Percentiles rank a stretch among this genome's conserved stretches.
These are phyloP conservation scores for Semnornis frantzii DNA, from an alignment of 2,113 vertebrate species.

Conservation along the genomic window DNA sequence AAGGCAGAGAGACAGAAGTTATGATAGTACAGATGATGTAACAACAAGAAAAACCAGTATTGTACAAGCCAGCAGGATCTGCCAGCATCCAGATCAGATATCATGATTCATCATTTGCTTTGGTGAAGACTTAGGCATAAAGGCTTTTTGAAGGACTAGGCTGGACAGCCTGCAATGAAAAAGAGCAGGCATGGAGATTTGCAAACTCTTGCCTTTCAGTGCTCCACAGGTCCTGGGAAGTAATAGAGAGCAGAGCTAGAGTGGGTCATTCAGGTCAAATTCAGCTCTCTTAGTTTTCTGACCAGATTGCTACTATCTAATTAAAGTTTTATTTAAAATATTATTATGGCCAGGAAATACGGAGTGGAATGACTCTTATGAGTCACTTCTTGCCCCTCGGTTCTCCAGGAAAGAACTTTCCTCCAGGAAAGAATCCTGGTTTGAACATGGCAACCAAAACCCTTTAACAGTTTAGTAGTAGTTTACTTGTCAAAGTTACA, in stretches of 20 bases:
- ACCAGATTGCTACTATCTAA: background rate
- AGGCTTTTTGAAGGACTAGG: background rate
- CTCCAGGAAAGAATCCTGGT: background rate
- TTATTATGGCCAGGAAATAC: background rate
- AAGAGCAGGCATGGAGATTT: background rate
- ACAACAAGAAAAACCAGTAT: background rate
- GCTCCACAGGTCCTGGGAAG: background rate
- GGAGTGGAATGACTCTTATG: background rate
- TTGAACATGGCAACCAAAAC: background rate
- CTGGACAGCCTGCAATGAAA: background rate
- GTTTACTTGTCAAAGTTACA: background rate
- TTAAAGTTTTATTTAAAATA: constrained; percentile 17
- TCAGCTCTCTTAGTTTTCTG: background rate
- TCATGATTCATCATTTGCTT: background rate
- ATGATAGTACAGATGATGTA: background rate
- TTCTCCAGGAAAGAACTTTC: background rate
- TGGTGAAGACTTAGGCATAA: background rate
- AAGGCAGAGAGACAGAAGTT: background rate
- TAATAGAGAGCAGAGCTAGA: background rate
- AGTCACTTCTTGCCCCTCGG: background rate
- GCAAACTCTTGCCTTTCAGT: background rate
- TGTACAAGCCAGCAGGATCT: background rate
- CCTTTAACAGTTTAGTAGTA: background rate
- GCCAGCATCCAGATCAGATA: background rate
- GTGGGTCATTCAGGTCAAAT: background rate